Evolutionary conservation across 2,888 invertebrate species (phyloP).

Genomic region (Dasysyrphus albostriatus): DNA sequence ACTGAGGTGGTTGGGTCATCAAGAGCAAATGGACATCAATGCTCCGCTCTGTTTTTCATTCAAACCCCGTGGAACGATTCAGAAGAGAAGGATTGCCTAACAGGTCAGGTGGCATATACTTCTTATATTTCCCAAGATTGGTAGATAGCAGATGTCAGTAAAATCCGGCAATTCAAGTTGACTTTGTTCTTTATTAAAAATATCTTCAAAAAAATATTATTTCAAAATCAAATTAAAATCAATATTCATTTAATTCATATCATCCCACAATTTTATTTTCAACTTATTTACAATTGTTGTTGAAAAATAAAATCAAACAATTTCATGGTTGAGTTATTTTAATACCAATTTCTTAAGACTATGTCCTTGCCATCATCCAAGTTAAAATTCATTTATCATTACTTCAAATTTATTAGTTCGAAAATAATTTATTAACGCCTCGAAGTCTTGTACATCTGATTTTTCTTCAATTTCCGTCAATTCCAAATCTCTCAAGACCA

Average conservation of each 20-base stretch:
- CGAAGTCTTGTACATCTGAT: not conserved
- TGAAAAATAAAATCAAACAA: not conserved
- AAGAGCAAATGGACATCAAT: too few species aligned
- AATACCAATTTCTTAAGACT: not conserved
- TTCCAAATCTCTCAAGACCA: constrained; percentile 7
- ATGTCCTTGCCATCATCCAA: too few species aligned
- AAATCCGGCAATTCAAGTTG: not conserved
- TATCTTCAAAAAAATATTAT: not conserved
- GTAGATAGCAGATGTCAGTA: not conserved
- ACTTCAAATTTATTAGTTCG: not conserved
- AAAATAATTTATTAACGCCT: constrained; percentile 13
- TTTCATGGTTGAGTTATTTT: not conserved
- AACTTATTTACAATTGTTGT: too few species aligned
- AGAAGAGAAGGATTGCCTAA: too few species aligned
- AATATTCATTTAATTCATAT: constrained; percentile 11
- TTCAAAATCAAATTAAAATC: not conserved
- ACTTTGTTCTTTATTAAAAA: not conserved
- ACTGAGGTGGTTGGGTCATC: too few species aligned
- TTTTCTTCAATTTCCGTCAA: constrained; percentile 12
- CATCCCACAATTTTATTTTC: not conserved
- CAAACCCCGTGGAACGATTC: too few species aligned
- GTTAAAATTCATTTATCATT: not conserved
- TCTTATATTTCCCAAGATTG: too few species aligned
- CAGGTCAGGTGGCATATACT: too few species aligned
- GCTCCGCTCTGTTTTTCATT: too few species aligned